phyloP scores from a whole-genome alignment of 92 coral and sea anemone genomes.

The Epizoanthus illoricatus region DNA sequence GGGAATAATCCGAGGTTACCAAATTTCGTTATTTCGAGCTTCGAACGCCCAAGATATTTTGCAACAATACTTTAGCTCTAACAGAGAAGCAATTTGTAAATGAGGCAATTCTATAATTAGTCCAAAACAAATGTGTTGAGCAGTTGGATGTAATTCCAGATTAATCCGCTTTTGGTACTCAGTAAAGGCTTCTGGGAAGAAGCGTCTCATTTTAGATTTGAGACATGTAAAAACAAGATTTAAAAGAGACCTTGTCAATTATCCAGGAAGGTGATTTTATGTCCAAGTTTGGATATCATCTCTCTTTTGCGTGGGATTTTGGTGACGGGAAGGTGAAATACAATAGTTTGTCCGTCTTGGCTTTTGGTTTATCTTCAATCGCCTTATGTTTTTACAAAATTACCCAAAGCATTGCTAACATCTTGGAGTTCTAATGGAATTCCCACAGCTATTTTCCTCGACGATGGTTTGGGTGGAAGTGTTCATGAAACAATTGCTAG shows the following conservation, averaged over 20 bases:
- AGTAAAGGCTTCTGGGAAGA: slow-evolving; percentile 44
- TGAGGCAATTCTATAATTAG: slow-evolving; percentile 18
- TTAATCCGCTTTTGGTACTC: slow-evolving; percentile 55
- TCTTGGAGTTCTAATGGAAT: slow-evolving; percentile 43
- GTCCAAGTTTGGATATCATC: slow-evolving; percentile 28
- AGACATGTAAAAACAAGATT: slow-evolving; percentile 23
- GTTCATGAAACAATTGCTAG: slow-evolving; percentile 16
- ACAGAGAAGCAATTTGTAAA: slow-evolving; percentile 9
- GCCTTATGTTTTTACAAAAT: slow-evolving; percentile 36
- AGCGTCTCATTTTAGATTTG: slow-evolving; percentile 41
- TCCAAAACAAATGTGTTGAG: slow-evolving; percentile 38
- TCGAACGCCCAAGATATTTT: slow-evolving; percentile 28
- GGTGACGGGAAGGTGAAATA: slow-evolving; percentile 15
- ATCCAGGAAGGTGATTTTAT: slow-evolving; percentile 31
- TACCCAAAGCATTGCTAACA: slow-evolving; percentile 22
- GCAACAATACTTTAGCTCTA: slow-evolving; percentile 40
- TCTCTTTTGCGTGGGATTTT: slow-evolving; percentile 43
- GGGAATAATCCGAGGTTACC: slow-evolving; percentile 39
- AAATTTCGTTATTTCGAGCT: slow-evolving; percentile 43
- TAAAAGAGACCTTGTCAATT: slow-evolving; percentile 23
- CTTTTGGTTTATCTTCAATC: slow-evolving; percentile 31
- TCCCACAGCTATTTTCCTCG: slow-evolving; percentile 46
- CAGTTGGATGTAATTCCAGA: slow-evolving; percentile 12
- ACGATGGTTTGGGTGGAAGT: slow-evolving; percentile 42
- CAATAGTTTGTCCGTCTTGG: slow-evolving; percentile 27